Evolutionary conservation across 2,797 vertebrate species (phyloP).

Genomic region (Ara ararauna): DNA sequence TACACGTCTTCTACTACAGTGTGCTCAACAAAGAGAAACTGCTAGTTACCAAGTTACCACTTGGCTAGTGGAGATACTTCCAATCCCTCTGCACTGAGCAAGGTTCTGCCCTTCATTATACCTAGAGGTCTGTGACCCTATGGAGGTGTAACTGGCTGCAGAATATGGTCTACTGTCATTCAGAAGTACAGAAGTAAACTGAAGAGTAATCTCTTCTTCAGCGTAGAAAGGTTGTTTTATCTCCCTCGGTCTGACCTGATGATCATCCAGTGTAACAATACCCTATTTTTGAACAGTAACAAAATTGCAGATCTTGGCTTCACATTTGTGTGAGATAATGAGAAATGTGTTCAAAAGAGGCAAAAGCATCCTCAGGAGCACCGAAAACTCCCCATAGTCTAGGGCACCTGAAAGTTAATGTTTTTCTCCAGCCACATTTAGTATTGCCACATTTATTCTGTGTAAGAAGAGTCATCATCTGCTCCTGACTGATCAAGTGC

Average conservation of each 20-base stretch:
- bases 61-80: background rate
- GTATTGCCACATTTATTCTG: background rate
- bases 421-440: background rate
- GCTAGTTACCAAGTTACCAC: background rate
- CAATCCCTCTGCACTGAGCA: background rate
- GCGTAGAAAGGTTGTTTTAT: background rate
- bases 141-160: background rate
- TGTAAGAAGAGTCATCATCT: background rate
- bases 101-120: background rate
- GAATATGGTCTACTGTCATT: background rate
- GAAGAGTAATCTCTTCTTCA: background rate
- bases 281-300: background rate
- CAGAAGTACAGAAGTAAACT: background rate
- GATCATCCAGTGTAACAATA: background rate
- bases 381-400: background rate
- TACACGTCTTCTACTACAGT: rapidly evolving
- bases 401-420: background rate
- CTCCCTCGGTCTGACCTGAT: background rate
- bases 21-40: background rate
- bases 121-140: background rate
- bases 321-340: background rate
- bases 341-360: background rate
- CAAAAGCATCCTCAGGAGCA: background rate
- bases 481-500: background rate
- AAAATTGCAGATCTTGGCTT: background rate